Percentiles rank a stretch among this genome's conserved stretches.
Conservation (phyloP, 1,140 invertebrate species). For the Lanistes nyassanus region DNA sequence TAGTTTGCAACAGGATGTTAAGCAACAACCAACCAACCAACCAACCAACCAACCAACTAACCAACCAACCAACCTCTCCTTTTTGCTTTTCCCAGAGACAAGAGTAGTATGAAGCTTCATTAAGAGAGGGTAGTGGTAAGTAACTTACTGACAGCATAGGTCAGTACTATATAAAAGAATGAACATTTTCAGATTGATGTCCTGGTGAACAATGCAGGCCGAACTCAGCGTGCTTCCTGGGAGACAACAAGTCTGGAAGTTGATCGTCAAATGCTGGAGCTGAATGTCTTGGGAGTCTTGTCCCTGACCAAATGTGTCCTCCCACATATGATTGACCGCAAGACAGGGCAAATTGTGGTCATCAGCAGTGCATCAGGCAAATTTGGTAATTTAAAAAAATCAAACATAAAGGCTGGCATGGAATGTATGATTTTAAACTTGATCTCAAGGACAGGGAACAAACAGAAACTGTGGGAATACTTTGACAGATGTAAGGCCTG, state of each 20-base stretch:
- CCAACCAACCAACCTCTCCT: too few species aligned
- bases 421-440: background rate
- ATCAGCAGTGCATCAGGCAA: conserved; percentile 69
- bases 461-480: too few species aligned
- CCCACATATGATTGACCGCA: conserved; percentile 62
- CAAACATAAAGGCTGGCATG: background rate
- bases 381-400: conserved; percentile 77
- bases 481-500: too few species aligned
- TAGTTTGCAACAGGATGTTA: too few species aligned
- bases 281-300: conserved; percentile 84
- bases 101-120: too few species aligned
- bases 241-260: conserved; percentile 80
- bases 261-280: conserved; percentile 81
- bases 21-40: too few species aligned
- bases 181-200: conserved; percentile 62
- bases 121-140: too few species aligned
- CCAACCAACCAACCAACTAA: too few species aligned
- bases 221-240: conserved; percentile 83
- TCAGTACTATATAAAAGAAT: background rate
- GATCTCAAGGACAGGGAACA: background rate
- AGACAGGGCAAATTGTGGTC: conserved; percentile 65
- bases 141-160: too few species aligned
- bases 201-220: conserved; percentile 68
- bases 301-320: conserved; percentile 71
- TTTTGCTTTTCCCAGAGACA: background rate